These are phyloP conservation scores for Phalacrocorax pelagicus DNA, from an alignment of 2,113 vertebrate species.

Conservation along the genomic window DNA sequence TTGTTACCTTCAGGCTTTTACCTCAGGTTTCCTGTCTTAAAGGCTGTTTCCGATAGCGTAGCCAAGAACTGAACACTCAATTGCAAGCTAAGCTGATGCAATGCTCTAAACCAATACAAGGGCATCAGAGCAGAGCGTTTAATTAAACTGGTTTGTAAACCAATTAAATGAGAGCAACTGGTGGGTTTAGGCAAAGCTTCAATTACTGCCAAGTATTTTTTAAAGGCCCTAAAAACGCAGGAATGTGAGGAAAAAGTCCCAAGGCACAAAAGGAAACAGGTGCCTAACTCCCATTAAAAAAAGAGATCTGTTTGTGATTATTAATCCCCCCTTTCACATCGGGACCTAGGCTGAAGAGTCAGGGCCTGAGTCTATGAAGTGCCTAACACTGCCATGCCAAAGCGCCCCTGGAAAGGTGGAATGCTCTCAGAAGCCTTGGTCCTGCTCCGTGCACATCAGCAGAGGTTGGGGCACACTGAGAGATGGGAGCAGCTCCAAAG, in stretches of 20 bases:
- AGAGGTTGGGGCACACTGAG: not conserved
- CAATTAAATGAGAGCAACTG: not conserved
- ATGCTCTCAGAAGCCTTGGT: not conserved
- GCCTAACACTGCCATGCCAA: rapidly evolving
- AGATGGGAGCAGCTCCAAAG: not conserved
- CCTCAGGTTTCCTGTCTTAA: slow-evolving; percentile 18
- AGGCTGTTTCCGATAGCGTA: not conserved
- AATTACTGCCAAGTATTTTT: not conserved
- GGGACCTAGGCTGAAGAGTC: not conserved
- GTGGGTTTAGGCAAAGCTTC: not conserved
- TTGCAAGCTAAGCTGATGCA: not conserved
- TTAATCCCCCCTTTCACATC: not conserved
- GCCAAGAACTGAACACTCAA: not conserved
- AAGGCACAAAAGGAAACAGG: not conserved
- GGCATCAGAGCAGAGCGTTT: not conserved
- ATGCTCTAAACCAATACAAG: not conserved
- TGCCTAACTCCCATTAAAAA: not conserved
- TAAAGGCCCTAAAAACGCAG: not conserved
- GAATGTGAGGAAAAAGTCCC: not conserved
- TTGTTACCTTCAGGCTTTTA: not conserved
- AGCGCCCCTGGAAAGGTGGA: rapidly evolving
- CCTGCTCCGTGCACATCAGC: rapidly evolving
- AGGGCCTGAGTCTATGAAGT: rapidly evolving
- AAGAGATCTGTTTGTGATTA: not conserved
- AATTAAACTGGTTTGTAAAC: not conserved